A percentile compares a stretch with the other conserved stretches of the same genome.
These are phyloP conservation scores for Melanotaenia nigrans DNA, from an alignment of 2,797 vertebrate genomes.

Conservation along the genomic window DNA sequence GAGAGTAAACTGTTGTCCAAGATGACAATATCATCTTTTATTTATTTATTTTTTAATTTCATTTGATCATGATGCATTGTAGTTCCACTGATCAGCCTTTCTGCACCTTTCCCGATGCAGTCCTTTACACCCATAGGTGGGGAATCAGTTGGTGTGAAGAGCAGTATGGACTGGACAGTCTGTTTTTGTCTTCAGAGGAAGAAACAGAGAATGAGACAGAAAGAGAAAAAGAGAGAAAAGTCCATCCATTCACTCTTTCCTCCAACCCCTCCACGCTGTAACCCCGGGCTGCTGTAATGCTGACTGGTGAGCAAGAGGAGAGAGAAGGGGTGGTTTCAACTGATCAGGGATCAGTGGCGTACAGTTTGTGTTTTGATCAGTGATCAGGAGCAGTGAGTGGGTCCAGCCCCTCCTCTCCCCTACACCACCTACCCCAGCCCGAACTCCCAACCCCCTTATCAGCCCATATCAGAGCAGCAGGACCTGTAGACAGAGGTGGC, in stretches of 20 bases:
- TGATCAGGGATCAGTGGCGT: constrained; percentile 66
- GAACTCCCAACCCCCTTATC: constrained; percentile 25
- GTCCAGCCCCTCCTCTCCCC: constrained; percentile 78
- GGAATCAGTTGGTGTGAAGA: constrained; percentile 20
- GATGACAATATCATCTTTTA: constrained; percentile 47
- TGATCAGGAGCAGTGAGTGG: constrained; percentile 78
- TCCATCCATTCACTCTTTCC: constrained; percentile 55
- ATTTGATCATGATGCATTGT: constrained; percentile 59
- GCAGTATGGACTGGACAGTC: constrained; percentile 46
- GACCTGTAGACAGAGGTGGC: constrained; percentile 83
- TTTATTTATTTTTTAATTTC: constrained; percentile 11
- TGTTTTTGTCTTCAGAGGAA: constrained; percentile 55
- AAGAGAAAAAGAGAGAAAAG: constrained; percentile 41
- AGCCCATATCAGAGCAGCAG: constrained; percentile 78
- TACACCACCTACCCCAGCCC: constrained; percentile 41
- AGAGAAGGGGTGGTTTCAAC: constrained; percentile 70
- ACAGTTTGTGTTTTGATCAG: constrained; percentile 67
- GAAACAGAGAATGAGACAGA: constrained; percentile 45
- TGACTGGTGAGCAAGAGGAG: constrained; percentile 54
- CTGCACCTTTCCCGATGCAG: constrained; percentile 39
- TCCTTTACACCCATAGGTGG: constrained; percentile 30
- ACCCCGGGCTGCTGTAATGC: constrained; percentile 37
- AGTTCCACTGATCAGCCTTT: constrained; percentile 41
- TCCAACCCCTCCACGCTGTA: constrained; percentile 34
- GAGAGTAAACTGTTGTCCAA: constrained; percentile 53